Base-by-base conservation (phyloP, 2,113 vertebrate species). In the Crotophaga sulcirostris region DNA sequence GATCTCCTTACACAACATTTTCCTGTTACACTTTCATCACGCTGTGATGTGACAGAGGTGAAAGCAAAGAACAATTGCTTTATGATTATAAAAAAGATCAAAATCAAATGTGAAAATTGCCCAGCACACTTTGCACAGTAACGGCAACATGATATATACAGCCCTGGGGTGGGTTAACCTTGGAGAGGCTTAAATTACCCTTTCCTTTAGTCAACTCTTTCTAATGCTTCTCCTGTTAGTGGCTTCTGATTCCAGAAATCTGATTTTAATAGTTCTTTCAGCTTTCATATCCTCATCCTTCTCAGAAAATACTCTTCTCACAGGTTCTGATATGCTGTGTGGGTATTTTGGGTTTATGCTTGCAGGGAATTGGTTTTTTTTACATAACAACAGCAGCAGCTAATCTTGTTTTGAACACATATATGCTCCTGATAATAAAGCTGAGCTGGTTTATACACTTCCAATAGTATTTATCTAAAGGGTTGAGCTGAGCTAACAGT, bases 61-160 rank as follows among this genome's bases (percentile, higher is more conserved):
- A 94, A 91, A 84, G n/a, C 66, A 76, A 91, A 73, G 59, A 96
- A 82, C 9, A 68, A 67, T 80, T 91, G 31, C 7, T 80, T 82
- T 60, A 60, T 55, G 5, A 56, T 92, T 78, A 62, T 54, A 58
- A 77, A 89, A 87, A 90, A 40, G 25, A 68, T 73, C 49, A 90
- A 62, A 89, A 68, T 73, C 49, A 90, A 62, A 89, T 42, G 72
- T 10, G 4, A 92, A 84, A 79, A 86, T 68, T 31, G 6, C 18
- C 58, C 17, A 24, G 16, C 64, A 36, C 10, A 21, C 3, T 89
- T 81, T 67, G 29, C 12, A 51, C 3, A n/a, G 13, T 40, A 81
- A 62, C 17, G 10, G 33, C 40, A 89, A 47, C 6, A 33, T 47
- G 7, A 25, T 63, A 18, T 63, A 18, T 8, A 66, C 8, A 89